Base-by-base conservation (phyloP, 1,140 invertebrate species). In the Lordiphosa collinella region DNA sequence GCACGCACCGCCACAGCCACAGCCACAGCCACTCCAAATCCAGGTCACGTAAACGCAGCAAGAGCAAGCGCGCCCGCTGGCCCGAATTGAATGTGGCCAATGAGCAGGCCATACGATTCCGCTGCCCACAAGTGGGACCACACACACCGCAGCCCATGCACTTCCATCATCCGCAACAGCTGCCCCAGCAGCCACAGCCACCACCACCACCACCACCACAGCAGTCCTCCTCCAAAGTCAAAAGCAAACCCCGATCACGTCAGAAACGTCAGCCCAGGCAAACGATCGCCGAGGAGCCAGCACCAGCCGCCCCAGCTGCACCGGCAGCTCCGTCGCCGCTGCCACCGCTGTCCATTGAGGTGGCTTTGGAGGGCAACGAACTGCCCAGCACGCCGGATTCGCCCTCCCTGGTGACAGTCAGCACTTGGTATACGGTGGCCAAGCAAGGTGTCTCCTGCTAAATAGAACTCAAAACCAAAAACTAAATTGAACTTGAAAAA, bases 391-490 rank as follows among this genome's bases (percentile, higher is more conserved):
- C 73, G 2, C 78, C 82, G 5, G 86, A 86, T 29, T 88, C 88
- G 13, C 88, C 88, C 3, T 89, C 88, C 16, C 63, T 89, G 65
- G 88, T 89, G 12, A 89, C 63, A 35, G 88, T 89, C 36, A 85
- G 86, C 62, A 85, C 86, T 31, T 89, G 88, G 88, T 88, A 89
- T 16, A 89, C 88, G 34, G 88, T 89, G 41, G 82, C 88, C 40
- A 89, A 89, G 70, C 88, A 89, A 71, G 88, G 87, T 57, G 86
- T 89, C 58, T 89, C 87, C 64, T 89, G 87, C 67, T 88, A 88
- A 78, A 63, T 34, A 48, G 32, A 53, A 47, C 36, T 31, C 43
- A 16, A 18, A 32, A 11, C 12, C 40, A 22, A 25, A 25, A 25
- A 25, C 5, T 25, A 25, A 25, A 25, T 25, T 25, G 0, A 25